Base-by-base conservation (phyloP, 2,113 vertebrate species). In the Tragelaphus strepsiceros region DNA sequence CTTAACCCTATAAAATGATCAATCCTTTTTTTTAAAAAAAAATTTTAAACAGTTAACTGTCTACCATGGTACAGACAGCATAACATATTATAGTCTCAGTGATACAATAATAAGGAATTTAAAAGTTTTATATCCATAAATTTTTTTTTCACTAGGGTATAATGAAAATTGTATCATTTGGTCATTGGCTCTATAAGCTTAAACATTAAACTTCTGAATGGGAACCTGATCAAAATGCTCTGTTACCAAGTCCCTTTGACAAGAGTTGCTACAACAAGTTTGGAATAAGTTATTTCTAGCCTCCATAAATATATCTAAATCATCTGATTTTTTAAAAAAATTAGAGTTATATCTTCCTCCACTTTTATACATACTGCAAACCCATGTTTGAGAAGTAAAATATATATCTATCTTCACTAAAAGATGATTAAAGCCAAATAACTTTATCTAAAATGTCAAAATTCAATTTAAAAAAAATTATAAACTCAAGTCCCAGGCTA, bases 381-480 rank as follows among this genome's bases (percentile, higher is more conserved):
- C 5, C 26, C 35, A 90, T 83, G 16, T 82, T 59, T 39, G 32
- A 58, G 90, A 43, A 59, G 15, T 53, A 21, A 85, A 95, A 96
- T 15, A 15, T 3, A 30, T 35, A 84, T 32, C 88, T 43, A 39
- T 86, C 35, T 93, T 67, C 26, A 81, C 1, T 84, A 88, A 96
- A 77, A 54, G 21, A 83, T 14, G 5, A 95, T 46, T 82, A 87
- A 82, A 83, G 2, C 2, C 58, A 86, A 82, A 46, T 74, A 94
- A 74, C 81, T 82, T 59, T 91, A 92, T 10, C 81, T 78, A 88
- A 96, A 96, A 54, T 81, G 87, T 39, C 82, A 51, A 97, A 92
- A 64, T 13, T 4, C 21, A 89, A 82, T 86, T 81, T 92, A 26
- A 74, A 87, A 87, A 64, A 9, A 2, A 39, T 87, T 82, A 86